Base-by-base conservation (phyloP, 2,797 vertebrate genomes). In the Austrolebias charrua region DNA sequence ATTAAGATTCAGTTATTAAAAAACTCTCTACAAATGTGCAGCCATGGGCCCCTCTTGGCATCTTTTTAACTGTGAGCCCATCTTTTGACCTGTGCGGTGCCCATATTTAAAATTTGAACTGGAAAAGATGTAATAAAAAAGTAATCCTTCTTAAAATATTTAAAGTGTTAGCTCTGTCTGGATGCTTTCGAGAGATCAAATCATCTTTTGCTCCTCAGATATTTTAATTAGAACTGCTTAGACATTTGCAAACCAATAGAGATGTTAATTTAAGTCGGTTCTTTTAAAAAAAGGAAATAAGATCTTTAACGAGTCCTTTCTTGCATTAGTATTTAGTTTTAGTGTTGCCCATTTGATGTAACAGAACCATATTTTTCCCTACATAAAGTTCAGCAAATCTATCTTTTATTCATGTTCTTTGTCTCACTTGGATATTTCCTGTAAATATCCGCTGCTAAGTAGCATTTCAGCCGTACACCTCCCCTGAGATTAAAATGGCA, bases 371-470 rank as follows among this genome's bases (percentile, higher is more conserved):
- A 79, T 86, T 82, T 75, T 71, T 60, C 77, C 76, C 67, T 51
- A 50, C 74, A 69, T 60, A 73, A 60, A 72, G 60, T 71, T 79
- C 78, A 80, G 75, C 73, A 63, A 70, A 83, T 16, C 63, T 79
- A 48, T 85, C 51, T 71, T 74, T 83, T 88, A 86, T 89, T 88
- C 83, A 89, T 80, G 54, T 59, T 24, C 40, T 66, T 60, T 24
- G 68, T 82, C 75, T 80, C 75, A 82, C 77, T 81, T 85, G 82
- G 72, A 85, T 16, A 82, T 84, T 73, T 66, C 64, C 75, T 61
- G 69, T 84, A 74, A 73, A 66, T 87, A 76, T 87, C 79, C 42
- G 40, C 59, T 60, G 79, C 63, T 81, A 87, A 83, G 79, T 80
- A 76, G 69, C 68, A 38, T 88, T 82, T 83, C 78, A 82, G 60